A percentile compares a stretch with the other conserved stretches of the same genome.
phyloP scores from a whole-genome alignment of 2,113 vertebrate genomes.

The Tricholaema leucomelas region DNA sequence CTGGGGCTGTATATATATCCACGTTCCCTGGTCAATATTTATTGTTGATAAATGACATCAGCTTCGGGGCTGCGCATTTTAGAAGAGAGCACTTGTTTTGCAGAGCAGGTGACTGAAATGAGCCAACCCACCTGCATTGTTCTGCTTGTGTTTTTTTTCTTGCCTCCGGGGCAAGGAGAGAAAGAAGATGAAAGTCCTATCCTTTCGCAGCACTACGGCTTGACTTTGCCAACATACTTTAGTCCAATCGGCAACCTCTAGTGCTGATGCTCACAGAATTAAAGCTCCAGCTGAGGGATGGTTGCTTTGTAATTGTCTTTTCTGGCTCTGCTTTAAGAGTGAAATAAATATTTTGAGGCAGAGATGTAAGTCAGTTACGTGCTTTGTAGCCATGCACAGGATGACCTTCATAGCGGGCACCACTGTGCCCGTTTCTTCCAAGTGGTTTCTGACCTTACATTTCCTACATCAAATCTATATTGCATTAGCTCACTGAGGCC shows the following conservation, averaged over 20 bases:
- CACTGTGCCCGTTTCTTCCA: background rate
- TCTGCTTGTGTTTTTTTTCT: background rate
- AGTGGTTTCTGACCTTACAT: background rate
- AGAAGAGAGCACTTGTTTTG: background rate
- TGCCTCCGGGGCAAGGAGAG: background rate
- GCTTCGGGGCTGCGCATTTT: background rate
- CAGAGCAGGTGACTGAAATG: background rate
- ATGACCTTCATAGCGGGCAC: background rate
- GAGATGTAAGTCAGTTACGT: background rate
- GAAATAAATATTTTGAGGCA: background rate
- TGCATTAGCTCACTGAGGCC: background rate
- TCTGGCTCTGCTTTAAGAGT: background rate
- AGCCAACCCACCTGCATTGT: background rate
- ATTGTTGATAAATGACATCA: conserved; percentile 10
- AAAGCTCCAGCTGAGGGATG: background rate
- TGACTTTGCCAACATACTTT: background rate
- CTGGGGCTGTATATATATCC: background rate
- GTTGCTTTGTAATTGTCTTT: background rate
- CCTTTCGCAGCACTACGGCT: background rate
- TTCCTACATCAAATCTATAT: background rate
- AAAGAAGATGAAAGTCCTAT: background rate
- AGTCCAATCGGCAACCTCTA: background rate
- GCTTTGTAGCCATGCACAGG: background rate
- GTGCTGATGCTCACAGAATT: background rate
- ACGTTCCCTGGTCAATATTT: conserved; percentile 3